Evolutionary conservation across 2,797 vertebrate species (phyloP).

Genomic region (Pelochelys cantorii): DNA sequence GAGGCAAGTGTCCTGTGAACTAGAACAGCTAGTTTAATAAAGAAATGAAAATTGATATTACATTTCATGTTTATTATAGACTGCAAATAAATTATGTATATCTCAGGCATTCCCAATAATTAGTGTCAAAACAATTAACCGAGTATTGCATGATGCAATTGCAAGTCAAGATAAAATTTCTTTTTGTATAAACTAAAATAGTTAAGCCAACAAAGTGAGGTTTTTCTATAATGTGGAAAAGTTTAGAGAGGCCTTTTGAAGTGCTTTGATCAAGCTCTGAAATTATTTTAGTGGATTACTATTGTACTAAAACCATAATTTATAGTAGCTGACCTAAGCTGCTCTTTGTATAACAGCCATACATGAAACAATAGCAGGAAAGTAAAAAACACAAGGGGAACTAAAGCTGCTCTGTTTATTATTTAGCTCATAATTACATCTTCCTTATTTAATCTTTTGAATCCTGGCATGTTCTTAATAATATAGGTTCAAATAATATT

Average conservation of each 20-base stretch:
- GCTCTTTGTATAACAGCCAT: constrained; percentile 91
- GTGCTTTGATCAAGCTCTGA: constrained; percentile 88
- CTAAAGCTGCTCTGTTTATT: constrained; percentile 90
- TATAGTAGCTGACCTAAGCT: constrained; percentile 92
- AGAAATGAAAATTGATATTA: background rate
- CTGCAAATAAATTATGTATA: constrained; percentile 20
- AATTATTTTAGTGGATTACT: constrained; percentile 87
- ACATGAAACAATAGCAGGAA: constrained; percentile 87
- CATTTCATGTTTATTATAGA: background rate
- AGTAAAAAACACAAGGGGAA: constrained; percentile 86
- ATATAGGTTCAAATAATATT: constrained; percentile 84
- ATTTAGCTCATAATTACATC: constrained; percentile 88
- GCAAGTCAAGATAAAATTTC: constrained; percentile 26
- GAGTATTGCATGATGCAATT: constrained; percentile 15
- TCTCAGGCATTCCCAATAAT: background rate
- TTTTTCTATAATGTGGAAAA: constrained; percentile 71
- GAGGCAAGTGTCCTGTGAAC: background rate
- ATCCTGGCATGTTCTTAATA: constrained; percentile 86
- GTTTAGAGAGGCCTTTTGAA: constrained; percentile 78
- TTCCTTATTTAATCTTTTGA: constrained; percentile 88
- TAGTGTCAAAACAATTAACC: background rate
- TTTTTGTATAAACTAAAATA: constrained; percentile 50
- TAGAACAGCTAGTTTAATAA: background rate
- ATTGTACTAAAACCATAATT: constrained; percentile 91
- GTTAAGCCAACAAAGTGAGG: constrained; percentile 56